Evolutionary conservation across 2,888 invertebrate genomes (phyloP).

Genomic region (Dascillus cervinus): DNA sequence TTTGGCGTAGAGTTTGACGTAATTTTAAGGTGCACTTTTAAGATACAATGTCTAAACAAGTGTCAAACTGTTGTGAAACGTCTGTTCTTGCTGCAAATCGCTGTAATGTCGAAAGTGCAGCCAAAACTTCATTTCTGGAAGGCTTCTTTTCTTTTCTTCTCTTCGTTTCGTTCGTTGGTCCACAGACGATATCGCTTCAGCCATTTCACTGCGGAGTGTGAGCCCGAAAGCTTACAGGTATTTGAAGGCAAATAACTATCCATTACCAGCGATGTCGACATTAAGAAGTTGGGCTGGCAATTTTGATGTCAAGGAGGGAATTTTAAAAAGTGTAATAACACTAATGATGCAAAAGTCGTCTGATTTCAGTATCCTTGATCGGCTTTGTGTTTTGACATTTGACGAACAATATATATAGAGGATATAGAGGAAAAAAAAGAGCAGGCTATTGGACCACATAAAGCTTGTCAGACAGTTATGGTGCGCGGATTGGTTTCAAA

Average conservation of each 20-base stretch:
- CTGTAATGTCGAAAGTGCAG: no score
- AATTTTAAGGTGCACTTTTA: no score
- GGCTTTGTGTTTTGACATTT: constrained; percentile 6
- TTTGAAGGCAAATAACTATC: constrained; percentile 6
- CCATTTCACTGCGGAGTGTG: constrained; percentile 12
- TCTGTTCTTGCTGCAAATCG: no score
- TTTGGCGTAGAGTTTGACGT: no score
- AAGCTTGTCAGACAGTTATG: constrained; percentile 4
- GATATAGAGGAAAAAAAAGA: constrained; percentile 1
- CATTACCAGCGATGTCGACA: constrained; percentile 4
- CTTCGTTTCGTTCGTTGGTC: constrained; percentile 9
- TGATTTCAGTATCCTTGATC: not conserved
- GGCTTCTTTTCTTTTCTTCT: no score
- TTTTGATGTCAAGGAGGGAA: constrained; percentile 15
- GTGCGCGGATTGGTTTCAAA: constrained; percentile 5
- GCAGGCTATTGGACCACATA: constrained; percentile 4
- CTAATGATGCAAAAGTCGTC: constrained; percentile 1
- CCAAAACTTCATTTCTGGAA: no score
- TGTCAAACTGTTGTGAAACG: no score
- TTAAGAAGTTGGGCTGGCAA: constrained; percentile 5
- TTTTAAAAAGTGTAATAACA: constrained; percentile 7
- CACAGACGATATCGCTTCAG: constrained; percentile 10
- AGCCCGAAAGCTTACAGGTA: constrained; percentile 15
- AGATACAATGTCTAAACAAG: no score
- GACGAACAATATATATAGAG: constrained; percentile 4